Percentiles rank a stretch among this genome's conserved stretches.
phyloP scores from a whole-genome alignment of 2,113 vertebrate genomes.

The Monopterus albus region DNA sequence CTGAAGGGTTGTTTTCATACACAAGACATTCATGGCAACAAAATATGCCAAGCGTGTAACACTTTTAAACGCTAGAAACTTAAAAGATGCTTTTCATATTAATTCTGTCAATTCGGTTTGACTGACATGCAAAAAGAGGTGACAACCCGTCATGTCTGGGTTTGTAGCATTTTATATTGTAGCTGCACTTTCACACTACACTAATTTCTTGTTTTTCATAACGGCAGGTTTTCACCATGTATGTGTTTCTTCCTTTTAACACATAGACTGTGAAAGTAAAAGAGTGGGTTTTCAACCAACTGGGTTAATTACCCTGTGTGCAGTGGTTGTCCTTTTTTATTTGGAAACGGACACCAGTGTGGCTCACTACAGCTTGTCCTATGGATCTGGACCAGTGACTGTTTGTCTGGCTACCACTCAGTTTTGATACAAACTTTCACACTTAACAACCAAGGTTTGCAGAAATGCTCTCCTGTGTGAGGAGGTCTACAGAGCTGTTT shows the following conservation, averaged over 20 bases:
- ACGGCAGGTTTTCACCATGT: not conserved
- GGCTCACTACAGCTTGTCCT: not conserved
- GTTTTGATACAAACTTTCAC: constrained; percentile 4
- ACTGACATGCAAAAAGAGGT: not conserved
- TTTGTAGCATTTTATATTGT: not conserved
- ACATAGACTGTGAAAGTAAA: too few species aligned
- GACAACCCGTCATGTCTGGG: not conserved
- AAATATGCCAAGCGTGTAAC: too few species aligned
- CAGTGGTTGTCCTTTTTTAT: too few species aligned
- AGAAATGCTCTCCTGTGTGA: too few species aligned
- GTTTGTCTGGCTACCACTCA: not conserved
- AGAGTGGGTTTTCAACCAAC: too few species aligned
- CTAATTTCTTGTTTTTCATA: not conserved
- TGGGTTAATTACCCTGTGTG: too few species aligned
- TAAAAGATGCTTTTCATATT: not conserved
- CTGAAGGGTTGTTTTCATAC: too few species aligned
- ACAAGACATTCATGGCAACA: too few species aligned
- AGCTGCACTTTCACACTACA: constrained; percentile 19
- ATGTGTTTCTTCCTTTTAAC: not conserved
- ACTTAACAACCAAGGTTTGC: too few species aligned
- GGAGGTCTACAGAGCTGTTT: not conserved
- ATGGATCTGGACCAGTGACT: not conserved
- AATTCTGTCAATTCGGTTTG: not conserved
- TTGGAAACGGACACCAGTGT: too few species aligned
- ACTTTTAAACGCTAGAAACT: not conserved